These are phyloP conservation scores for Lampris megalopsis DNA, from an alignment of 2,113 vertebrate genomes.

Conservation along the genomic window DNA sequence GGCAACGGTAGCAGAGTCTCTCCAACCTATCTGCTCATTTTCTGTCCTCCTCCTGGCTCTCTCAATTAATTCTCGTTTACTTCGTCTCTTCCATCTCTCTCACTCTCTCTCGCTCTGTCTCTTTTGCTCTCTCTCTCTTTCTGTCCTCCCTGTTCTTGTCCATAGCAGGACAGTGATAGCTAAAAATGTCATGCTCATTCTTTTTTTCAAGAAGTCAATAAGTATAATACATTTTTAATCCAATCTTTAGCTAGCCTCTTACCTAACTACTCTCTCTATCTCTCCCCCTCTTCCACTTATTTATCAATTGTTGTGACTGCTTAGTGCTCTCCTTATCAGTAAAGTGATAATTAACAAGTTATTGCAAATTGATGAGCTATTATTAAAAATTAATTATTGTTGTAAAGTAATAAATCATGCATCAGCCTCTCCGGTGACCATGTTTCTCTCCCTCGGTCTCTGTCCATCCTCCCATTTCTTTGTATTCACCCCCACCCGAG, in stretches of 20 bases:
- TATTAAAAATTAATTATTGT: background rate
- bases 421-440: background rate
- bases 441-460: background rate
- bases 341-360: background rate
- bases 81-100: slow-evolving; percentile 3
- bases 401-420: background rate
- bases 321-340: background rate
- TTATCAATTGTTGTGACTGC: too few relatives aligned
- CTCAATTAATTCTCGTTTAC: too few relatives aligned
- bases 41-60: background rate
- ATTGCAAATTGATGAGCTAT: background rate
- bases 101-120: background rate
- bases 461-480: background rate
- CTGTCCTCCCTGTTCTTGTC: background rate
- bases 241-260: background rate
- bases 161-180: background rate
- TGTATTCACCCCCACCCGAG: background rate
- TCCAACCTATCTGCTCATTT: background rate
- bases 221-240: too few relatives aligned
- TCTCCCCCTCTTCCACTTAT: background rate
- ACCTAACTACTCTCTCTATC: background rate
- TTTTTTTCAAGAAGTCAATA: too few relatives aligned
- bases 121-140: background rate
- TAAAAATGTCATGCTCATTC: too few relatives aligned
- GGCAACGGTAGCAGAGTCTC: background rate